phyloP scores from a whole-genome alignment of 2,888 invertebrate species.

The Bombylius discolor region DNA sequence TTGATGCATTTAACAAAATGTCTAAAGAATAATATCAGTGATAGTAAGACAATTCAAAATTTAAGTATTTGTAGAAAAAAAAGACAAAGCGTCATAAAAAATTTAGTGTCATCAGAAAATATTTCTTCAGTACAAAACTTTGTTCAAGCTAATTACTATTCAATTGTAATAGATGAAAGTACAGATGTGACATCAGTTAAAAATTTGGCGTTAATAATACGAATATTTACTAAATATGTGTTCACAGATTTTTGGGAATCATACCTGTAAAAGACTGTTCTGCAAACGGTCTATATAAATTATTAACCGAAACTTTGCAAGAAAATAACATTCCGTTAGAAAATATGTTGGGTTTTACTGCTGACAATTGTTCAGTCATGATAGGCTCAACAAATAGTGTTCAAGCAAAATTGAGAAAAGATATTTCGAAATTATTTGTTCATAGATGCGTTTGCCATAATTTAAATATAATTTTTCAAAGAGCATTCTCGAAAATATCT shows the following conservation, averaged over 20 bases:
- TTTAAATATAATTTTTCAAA: not conserved
- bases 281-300: slow-evolving; percentile 1
- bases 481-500: not conserved
- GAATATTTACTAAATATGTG: no score
- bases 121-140: no score
- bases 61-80: no score
- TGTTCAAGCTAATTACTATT: no score
- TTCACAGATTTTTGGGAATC: slow-evolving; percentile 1
- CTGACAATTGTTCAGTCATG: slow-evolving; percentile 10
- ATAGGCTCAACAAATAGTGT: slow-evolving; percentile 10
- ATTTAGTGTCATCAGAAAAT: no score
- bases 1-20: slow-evolving; percentile 1
- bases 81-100: no score
- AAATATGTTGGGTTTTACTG: slow-evolving; percentile 2
- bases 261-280: not conserved
- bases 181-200: not conserved
- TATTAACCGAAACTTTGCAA: no score
- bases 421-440: slow-evolving; percentile 3
- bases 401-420: slow-evolving; percentile 7
- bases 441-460: slow-evolving; percentile 7
- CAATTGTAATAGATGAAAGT: not conserved
- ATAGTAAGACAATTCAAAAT: no score
- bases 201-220: not conserved
- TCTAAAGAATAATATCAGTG: not conserved
- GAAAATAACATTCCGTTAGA: not conserved